Percentiles rank a stretch among this genome's conserved stretches.
Evolutionary conservation across 2,797 vertebrate genomes (phyloP).

Genomic region (Rousettus madagascariensis): DNA sequence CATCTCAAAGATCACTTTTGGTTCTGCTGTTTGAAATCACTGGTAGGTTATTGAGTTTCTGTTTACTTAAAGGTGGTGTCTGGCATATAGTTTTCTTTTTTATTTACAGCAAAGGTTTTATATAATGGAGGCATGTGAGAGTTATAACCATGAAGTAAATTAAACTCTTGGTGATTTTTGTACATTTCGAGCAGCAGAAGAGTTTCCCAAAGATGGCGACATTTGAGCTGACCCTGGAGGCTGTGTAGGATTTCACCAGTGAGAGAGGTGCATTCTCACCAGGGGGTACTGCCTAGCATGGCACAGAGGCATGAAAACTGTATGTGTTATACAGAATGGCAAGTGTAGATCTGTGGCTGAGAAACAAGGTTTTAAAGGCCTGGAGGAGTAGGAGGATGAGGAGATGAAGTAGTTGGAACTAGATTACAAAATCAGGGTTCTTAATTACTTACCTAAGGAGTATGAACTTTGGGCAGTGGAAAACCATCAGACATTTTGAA

Average conservation of each 20-base stretch:
- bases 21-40: constrained; percentile 43
- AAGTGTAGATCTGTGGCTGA: not conserved
- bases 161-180: constrained; percentile 9
- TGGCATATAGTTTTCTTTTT: constrained; percentile 22
- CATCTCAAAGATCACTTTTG: constrained; percentile 33
- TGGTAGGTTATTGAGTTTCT: constrained; percentile 11
- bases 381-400: not conserved
- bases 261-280: not conserved
- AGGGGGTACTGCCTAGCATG: not conserved
- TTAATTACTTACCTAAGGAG: constrained; percentile 28
- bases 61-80: not conserved
- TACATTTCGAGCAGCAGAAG: not conserved
- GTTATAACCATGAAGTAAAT: not conserved
- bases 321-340: not conserved
- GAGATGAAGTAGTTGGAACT: not conserved
- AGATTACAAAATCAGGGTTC: not conserved
- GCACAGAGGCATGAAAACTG: not conserved
- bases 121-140: not conserved
- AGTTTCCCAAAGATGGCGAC: not conserved
- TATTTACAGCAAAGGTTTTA: constrained; percentile 35
- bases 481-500: not conserved
- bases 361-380: not conserved
- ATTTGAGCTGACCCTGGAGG: not conserved
- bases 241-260: not conserved
- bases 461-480: not conserved